Evolutionary conservation across 2,113 vertebrate species (phyloP).

Genomic region (Mesocricetus auratus): DNA sequence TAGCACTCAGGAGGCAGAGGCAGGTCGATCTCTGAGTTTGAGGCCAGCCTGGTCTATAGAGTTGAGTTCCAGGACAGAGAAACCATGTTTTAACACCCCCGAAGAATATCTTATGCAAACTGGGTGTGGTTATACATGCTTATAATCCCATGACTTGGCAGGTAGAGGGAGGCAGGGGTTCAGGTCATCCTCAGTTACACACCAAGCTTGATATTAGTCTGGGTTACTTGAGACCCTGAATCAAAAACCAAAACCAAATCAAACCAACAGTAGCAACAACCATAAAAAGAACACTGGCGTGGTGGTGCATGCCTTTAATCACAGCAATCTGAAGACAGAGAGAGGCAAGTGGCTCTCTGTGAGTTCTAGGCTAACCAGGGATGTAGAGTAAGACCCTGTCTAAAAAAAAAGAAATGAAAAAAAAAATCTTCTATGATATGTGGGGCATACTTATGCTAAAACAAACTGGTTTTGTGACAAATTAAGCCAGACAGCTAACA

Average conservation of each 20-base stretch:
- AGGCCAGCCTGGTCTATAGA: neutral
- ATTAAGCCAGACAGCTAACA: neutral
- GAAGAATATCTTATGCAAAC: neutral
- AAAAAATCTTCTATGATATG: neutral
- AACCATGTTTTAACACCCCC: neutral
- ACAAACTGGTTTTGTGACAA: slow-evolving; percentile 5
- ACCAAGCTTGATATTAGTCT: neutral
- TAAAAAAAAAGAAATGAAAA: neutral
- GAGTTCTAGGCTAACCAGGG: neutral
- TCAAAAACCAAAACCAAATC: neutral
- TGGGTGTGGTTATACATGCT: neutral
- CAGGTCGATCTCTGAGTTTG: neutral
- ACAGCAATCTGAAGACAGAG: neutral
- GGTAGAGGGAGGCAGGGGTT: neutral
- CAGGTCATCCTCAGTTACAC: neutral
- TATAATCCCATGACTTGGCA: neutral
- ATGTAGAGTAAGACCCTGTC: neutral
- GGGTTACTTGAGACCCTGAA: neutral
- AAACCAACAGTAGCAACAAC: neutral
- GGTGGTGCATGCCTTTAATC: neutral
- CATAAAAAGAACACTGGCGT: neutral
- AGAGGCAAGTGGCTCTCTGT: neutral
- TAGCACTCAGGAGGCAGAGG: neutral
- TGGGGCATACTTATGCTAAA: slow-evolving; percentile 1
- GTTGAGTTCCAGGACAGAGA: neutral